phyloP scores from a whole-genome alignment of 2,113 vertebrate species.

The Panthera uncia region DNA sequence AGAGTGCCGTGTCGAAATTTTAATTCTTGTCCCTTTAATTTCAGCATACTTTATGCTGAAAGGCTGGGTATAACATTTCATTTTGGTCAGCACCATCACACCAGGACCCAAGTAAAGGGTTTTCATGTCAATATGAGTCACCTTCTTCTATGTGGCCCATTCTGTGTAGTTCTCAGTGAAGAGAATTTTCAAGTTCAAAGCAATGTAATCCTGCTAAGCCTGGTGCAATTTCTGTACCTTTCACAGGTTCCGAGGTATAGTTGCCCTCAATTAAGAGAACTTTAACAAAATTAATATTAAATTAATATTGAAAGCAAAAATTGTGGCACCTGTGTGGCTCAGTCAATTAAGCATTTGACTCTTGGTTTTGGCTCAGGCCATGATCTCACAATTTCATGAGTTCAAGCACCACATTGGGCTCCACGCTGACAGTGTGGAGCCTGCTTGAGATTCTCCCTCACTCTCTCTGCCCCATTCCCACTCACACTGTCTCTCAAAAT shows the following conservation, averaged over 20 bases:
- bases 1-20: neutral
- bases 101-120: neutral
- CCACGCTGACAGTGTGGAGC: no score
- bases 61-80: neutral
- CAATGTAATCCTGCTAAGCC: neutral
- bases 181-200: neutral
- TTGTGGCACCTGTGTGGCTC: neutral
- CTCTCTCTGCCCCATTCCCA: no score
- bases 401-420: neutral
- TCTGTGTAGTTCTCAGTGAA: neutral
- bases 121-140: neutral
- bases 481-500: no score
- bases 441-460: neutral
- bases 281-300: neutral
- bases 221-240: neutral
- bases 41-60: neutral
- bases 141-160: neutral
- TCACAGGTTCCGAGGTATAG: neutral
- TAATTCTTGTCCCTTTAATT: neutral
- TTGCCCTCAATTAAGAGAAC: neutral
- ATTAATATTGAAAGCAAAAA: neutral
- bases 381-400: neutral
- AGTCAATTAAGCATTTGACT: neutral
- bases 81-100: neutral
- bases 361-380: neutral